Conservation (phyloP, 2,797 vertebrate genomes). For the Hydrocynus forskahlii region DNA sequence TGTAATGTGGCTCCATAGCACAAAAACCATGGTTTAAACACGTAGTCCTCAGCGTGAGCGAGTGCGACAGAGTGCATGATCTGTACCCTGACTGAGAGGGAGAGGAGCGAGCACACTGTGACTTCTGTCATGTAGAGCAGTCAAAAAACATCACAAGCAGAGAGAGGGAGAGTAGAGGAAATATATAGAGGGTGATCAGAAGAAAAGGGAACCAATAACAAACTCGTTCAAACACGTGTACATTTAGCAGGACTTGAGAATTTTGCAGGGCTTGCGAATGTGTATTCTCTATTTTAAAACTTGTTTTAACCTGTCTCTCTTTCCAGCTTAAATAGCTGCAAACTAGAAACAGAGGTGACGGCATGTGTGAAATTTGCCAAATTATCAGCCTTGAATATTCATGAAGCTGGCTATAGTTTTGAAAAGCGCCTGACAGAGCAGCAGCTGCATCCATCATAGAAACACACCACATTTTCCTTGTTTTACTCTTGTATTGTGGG, state of each 20-base stretch:
- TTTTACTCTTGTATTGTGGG: conserved; percentile 37
- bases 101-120: not conserved
- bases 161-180: not conserved
- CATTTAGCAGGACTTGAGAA: not conserved
- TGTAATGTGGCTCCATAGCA: not conserved
- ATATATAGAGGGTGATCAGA: not conserved
- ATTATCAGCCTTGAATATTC: conserved; percentile 11
- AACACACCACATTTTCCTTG: not conserved
- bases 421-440: not conserved
- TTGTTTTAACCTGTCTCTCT: conserved; percentile 65
- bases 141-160: not conserved
- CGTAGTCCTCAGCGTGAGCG: not conserved
- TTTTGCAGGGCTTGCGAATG: not conserved
- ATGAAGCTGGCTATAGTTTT: conserved; percentile 10
- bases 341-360: conserved; percentile 23
- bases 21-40: not conserved
- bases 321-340: conserved; percentile 49
- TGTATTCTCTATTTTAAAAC: conserved; percentile 39
- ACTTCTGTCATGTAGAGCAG: not conserved
- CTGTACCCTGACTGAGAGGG: not conserved
- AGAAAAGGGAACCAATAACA: not conserved
- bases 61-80: not conserved
- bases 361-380: conserved; percentile 14
- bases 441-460: conserved; percentile 1
- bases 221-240: not conserved